These are phyloP conservation scores for Zaprionus ornatus DNA, from an alignment of 1,140 invertebrate species.

Conservation along the genomic window DNA sequence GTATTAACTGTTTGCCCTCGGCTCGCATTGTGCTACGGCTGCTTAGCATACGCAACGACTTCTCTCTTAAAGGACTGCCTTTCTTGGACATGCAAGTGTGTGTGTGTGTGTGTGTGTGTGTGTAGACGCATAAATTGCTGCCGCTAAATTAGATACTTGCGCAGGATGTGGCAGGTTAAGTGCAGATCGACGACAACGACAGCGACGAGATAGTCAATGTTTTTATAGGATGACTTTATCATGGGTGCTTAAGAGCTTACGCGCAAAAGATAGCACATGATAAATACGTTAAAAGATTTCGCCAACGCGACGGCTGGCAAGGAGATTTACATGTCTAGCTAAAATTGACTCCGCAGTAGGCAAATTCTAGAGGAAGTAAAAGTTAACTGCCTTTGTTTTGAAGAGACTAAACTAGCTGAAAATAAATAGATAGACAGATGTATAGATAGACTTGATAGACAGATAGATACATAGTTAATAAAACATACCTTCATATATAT, in stretches of 20 bases:
- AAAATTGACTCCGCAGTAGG: neutral
- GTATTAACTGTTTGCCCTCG: conserved; percentile 70
- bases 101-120: conserved; percentile 21
- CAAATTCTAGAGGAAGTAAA: too few relatives aligned
- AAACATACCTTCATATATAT: too few relatives aligned
- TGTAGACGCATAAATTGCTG: conserved; percentile 47
- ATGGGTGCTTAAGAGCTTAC: conserved; percentile 36
- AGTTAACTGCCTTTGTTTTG: too few relatives aligned
- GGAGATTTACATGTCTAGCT: neutral
- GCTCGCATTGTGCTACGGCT: conserved; percentile 31
- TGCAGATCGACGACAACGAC: conserved; percentile 46
- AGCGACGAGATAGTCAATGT: conserved; percentile 40
- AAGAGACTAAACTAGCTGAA: too few relatives aligned
- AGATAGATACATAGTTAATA: too few relatives aligned
- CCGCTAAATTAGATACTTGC: conserved; percentile 24
- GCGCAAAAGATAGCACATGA: conserved; percentile 10
- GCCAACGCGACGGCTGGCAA: neutral
- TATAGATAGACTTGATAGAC: too few relatives aligned
- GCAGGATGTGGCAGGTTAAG: conserved; percentile 45
- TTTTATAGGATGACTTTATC: conserved; percentile 54
- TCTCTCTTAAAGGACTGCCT: conserved; percentile 15
- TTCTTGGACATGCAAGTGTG: conserved; percentile 35
- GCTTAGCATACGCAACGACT: conserved; percentile 10
- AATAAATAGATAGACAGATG: too few relatives aligned
- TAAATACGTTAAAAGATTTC: conserved; percentile 14